Conservation (phyloP, 2,888 invertebrate species). For the Carabus problematicus region DNA sequence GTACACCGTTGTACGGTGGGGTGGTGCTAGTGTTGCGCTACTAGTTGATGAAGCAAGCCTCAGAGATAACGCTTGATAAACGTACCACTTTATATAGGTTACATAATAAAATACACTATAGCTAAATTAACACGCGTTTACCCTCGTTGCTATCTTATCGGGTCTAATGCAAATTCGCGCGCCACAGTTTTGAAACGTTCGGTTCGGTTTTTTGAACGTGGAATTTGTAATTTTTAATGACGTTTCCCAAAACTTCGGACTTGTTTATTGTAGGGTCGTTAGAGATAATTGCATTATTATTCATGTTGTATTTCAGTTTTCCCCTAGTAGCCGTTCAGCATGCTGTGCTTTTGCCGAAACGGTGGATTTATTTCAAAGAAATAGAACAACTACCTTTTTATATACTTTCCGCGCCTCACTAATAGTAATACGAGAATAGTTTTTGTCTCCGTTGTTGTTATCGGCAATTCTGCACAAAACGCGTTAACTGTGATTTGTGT, state of each 20-base stretch:
- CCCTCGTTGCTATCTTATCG: slow-evolving; percentile 28
- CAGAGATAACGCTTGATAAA: slow-evolving; percentile 18
- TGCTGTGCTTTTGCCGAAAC: too few relatives aligned
- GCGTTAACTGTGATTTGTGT: too few relatives aligned
- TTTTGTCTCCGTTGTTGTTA: too few relatives aligned
- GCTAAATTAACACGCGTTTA: slow-evolving; percentile 34
- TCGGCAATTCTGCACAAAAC: too few relatives aligned
- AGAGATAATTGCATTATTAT: slow-evolving; percentile 32
- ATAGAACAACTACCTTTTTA: too few relatives aligned
- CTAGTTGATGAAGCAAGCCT: slow-evolving; percentile 31
- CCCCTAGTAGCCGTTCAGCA: background rate
- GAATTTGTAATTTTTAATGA: slow-evolving; percentile 16
- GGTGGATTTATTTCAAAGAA: too few relatives aligned
- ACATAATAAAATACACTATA: slow-evolving; percentile 32
- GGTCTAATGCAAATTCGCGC: slow-evolving; percentile 1
- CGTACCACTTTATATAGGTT: slow-evolving; percentile 22
- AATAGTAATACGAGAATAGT: too few relatives aligned
- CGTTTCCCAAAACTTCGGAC: background rate
- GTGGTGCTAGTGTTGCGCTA: background rate
- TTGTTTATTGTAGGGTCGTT: slow-evolving; percentile 26
- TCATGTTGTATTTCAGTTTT: slow-evolving; percentile 11
- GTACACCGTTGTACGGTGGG: background rate
- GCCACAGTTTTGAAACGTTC: background rate
- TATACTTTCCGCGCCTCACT: too few relatives aligned
- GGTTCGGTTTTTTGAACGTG: slow-evolving; percentile 18